Conservation (phyloP, 2,797 vertebrate genomes). For the Valencia hispanica region DNA sequence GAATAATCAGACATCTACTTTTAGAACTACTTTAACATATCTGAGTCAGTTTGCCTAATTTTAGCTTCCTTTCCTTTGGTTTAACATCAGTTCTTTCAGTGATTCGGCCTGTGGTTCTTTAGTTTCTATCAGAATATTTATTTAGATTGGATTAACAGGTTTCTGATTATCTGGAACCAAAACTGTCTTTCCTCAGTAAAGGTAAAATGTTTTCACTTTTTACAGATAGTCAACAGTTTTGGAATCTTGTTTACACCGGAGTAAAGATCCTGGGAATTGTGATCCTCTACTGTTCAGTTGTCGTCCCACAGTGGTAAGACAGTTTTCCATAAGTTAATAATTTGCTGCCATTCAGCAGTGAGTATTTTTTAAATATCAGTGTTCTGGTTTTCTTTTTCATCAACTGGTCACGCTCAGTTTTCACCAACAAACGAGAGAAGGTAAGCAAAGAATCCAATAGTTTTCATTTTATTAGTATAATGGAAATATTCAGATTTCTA, state of each 20-base stretch:
- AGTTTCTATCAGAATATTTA: background rate
- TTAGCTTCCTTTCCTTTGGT: background rate
- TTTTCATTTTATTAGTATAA: background rate
- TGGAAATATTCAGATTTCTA: background rate
- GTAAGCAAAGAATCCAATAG: background rate
- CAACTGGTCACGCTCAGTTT: background rate
- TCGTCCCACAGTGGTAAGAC: background rate
- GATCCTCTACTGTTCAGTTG: background rate
- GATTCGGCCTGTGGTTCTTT: background rate
- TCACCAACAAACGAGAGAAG: background rate
- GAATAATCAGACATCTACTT: background rate
- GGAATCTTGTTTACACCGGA: background rate
- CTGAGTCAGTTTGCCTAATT: background rate
- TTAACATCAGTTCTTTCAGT: background rate
- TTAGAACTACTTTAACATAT: background rate
- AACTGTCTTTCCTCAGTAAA: background rate
- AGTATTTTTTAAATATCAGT: background rate
- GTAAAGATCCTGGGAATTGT: background rate
- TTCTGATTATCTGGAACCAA: background rate
- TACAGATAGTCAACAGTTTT: background rate
- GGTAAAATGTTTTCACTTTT: background rate
- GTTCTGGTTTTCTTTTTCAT: background rate
- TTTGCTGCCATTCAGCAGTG: background rate
- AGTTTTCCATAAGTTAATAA: background rate
- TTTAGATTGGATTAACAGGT: background rate